Conservation (phyloP, 1,140 invertebrate species). For the Ceratoteleas bidentatus region DNA sequence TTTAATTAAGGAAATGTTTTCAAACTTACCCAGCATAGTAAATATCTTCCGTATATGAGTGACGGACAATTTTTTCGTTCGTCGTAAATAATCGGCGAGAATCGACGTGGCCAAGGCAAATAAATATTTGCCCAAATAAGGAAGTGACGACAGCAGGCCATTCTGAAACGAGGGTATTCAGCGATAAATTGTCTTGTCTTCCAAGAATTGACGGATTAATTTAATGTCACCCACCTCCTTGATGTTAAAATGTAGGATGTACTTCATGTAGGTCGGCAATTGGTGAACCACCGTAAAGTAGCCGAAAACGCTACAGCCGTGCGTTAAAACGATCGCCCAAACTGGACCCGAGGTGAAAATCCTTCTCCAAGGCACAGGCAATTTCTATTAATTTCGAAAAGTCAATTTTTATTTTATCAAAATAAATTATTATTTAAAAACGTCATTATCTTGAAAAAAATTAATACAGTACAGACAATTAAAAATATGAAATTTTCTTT, state of each 20-base stretch:
- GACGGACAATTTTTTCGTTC: conserved; percentile 85
- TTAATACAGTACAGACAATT: no score
- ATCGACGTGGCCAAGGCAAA: conserved; percentile 87
- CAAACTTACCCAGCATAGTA: conserved; percentile 83
- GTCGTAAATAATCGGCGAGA: conserved; percentile 86
- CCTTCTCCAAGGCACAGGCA: conserved; percentile 89
- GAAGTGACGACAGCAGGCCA: conserved; percentile 92
- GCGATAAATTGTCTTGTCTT: conserved; percentile 4
- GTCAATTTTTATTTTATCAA: conserved; percentile 41
- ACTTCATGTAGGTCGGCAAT: conserved; percentile 96
- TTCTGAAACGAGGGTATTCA: conserved; percentile 83
- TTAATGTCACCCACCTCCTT: conserved; percentile 85
- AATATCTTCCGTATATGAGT: conserved; percentile 87
- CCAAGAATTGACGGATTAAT: no score
- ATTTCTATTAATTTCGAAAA: conserved; percentile 82
- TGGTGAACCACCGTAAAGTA: conserved; percentile 97
- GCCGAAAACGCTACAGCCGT: conserved; percentile 95
- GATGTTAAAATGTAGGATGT: conserved; percentile 93
- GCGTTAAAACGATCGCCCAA: conserved; percentile 95
- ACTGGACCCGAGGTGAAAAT: conserved; percentile 92
- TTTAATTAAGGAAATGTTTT: no score
- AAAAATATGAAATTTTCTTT: no score
- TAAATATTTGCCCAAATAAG: conserved; percentile 92
- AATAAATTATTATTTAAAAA: conserved; percentile 83
- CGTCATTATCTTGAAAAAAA: no score